Base-by-base conservation (phyloP, 2,888 invertebrate genomes). In the Zonitis immaculata region DNA sequence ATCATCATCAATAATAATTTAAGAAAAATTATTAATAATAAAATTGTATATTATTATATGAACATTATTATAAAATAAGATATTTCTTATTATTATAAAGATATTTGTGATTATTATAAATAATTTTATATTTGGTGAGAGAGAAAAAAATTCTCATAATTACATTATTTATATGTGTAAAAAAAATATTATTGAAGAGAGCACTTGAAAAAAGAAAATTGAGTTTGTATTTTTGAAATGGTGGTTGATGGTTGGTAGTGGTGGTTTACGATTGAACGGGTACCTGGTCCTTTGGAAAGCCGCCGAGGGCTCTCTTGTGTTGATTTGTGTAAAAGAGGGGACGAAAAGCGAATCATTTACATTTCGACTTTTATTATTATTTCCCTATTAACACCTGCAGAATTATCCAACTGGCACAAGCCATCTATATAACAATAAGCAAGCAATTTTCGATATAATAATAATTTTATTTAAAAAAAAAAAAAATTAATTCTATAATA, bases 281-380 rank as follows among this genome's bases (percentile, higher is more conserved):
- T 42, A 54, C 50, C 42, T 53, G 50, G 49, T 52, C 45, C 44
- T 39, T 47, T 51, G 59, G 60, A 58, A 60, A 56, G 52, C 60
- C 60, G 54, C 57, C 43, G 52, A 60, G 60, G 50, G 60, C 57
- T 47, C 59, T 59, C 56, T 55, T 52, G 59, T 49, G n/a, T n/a
- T 52, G 56, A 60, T 60, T 57, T 56, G 50, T n/a, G n/a, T n/a
- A n/a, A n/a, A n/a, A n/a, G 53, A 47, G 59, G 60, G 60, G 60
- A 56, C 60, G 56, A 52, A 60, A 60, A n/a, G n/a, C n/a, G n/a
- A n/a, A n/a, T 60, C 60, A 60, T 60, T 60, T 60, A 55, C 60
- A 60, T 60, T 54, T 58, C 54, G 57, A 59, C 57, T 57, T 57
- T 59, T 7, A n/a, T n/a, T 57, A 58, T 60, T 60, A 60, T 56